Evolutionary conservation across 2,888 invertebrate species (phyloP), one percentile per base, ranked within the genome.

Genomic region (Desoria tigrina): DNA sequence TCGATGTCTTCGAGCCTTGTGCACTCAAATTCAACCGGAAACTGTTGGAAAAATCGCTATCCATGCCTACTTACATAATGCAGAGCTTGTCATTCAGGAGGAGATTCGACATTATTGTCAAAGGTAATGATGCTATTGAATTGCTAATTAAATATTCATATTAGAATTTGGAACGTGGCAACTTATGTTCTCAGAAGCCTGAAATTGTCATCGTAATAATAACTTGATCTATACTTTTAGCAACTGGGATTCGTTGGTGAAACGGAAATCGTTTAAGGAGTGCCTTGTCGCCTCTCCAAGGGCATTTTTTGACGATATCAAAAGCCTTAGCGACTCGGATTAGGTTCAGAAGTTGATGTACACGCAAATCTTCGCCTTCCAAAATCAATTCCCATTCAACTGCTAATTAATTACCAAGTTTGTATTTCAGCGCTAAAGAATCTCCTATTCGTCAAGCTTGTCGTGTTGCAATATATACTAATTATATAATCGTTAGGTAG

Each of bases 1-100:
- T 53, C 78, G 83, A 7, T 84, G 84, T 53, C 65, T 71, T 45
- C 45, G 61, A 4, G 42, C 63, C 2, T 50, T 71, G n/a, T 65
- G 68, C 26, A 65, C 63, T 21, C 63, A 68, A 56, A 62, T 71
- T 16, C 68, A 39, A 26, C 63, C 63, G n/a, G 71, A 71, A 18
- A 65, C 50, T 21, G 60, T 71, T 37, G 71, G 71, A 2, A 58
- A 57, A 24, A 66, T 71, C 63, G 55, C 66, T 27, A 68, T 71
- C 16, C 32, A 66, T 18, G 65, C 71, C 32, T 71, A 71, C 23
- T 61, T 71, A 55, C 68, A 68, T 18, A 64, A 66, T 62, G 71
- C 71, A 1, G 71, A 71, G 49, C 57, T 65, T 11, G 61, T 65
- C 23, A 63, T 71, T 3, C 61, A 66, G n/a, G 63, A 68, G 26